A percentile compares a stretch with the other conserved stretches of the same genome.
These are phyloP conservation scores for Dasyornis broadbenti DNA, from an alignment of 2,113 vertebrate species.

Conservation along the genomic window DNA sequence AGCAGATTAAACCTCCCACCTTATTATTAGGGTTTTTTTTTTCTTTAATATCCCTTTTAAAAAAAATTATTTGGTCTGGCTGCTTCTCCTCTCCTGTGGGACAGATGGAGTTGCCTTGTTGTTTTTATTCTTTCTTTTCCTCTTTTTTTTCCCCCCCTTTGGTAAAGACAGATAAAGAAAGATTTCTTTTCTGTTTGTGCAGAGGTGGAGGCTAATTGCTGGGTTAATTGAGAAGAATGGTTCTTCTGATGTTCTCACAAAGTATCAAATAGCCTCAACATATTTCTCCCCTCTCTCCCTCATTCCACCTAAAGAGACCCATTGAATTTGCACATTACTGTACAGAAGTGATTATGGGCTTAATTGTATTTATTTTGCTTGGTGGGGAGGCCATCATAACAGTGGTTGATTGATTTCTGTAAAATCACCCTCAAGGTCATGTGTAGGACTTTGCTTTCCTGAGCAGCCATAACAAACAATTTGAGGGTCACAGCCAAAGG, in stretches of 20 bases:
- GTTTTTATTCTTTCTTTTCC: neutral
- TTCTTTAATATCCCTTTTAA: neutral
- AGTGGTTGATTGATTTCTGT: slow-evolving; percentile 75
- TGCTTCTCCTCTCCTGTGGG: neutral
- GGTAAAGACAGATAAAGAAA: neutral
- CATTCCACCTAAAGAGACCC: slow-evolving; percentile 47
- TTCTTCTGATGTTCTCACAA: slow-evolving; percentile 66
- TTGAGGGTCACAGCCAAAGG: slow-evolving; percentile 65
- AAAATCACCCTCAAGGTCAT: slow-evolving; percentile 73
- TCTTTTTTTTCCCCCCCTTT: neutral
- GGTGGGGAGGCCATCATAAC: slow-evolving; percentile 70
- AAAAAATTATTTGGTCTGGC: neutral
- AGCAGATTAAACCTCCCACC: neutral
- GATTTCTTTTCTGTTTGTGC: slow-evolving; percentile 10
- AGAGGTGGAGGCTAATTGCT: slow-evolving; percentile 65
- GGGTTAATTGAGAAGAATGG: slow-evolving; percentile 70
- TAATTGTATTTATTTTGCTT: slow-evolving; percentile 73
- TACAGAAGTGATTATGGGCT: slow-evolving; percentile 65
- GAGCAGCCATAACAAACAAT: slow-evolving; percentile 71
- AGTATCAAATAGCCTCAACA: slow-evolving; percentile 65
- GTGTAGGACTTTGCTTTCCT: slow-evolving; percentile 69
- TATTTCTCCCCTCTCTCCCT: slow-evolving; percentile 48
- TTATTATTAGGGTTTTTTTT: neutral
- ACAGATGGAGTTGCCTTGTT: neutral
- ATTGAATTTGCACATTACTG: slow-evolving; percentile 52